A percentile compares a stretch with the other conserved stretches of the same genome.
These are phyloP conservation scores for Peribatodes rhomboidaria DNA, from an alignment of 2,888 invertebrate species.

Conservation along the genomic window DNA sequence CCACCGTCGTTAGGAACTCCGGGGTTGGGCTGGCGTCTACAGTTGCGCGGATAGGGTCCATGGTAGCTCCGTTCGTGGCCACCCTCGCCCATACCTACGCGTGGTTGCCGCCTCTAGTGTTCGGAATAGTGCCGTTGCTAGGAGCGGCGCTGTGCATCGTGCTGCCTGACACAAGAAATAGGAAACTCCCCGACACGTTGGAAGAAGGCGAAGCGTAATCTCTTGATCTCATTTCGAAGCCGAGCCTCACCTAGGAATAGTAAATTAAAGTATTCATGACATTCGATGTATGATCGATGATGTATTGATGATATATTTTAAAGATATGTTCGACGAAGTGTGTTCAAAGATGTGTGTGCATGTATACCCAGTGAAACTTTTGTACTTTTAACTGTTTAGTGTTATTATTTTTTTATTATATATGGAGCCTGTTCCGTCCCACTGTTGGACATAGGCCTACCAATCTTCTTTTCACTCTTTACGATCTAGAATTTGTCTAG, in stretches of 20 bases:
- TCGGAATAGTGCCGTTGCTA: slow-evolving; percentile 89
- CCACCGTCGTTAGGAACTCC: slow-evolving; percentile 95
- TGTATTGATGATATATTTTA: slow-evolving; percentile 29
- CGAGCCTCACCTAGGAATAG: slow-evolving; percentile 40
- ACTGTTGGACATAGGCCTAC: too few species aligned
- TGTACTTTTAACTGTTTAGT: background rate
- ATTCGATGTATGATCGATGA: slow-evolving; percentile 29
- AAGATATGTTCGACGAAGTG: slow-evolving; percentile 39
- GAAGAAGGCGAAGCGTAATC: slow-evolving; percentile 90
- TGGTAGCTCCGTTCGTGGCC: slow-evolving; percentile 93
- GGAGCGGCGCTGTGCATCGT: slow-evolving; percentile 89
- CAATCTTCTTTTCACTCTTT: too few species aligned
- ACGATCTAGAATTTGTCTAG: too few species aligned
- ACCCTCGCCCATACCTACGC: slow-evolving; percentile 84
- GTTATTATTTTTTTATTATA: too few species aligned
- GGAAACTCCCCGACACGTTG: slow-evolving; percentile 92
- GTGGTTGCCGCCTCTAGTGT: slow-evolving; percentile 90
- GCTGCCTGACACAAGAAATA: slow-evolving; percentile 93
- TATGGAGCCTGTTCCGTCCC: too few species aligned
- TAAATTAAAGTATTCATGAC: slow-evolving; percentile 51
- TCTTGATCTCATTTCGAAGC: slow-evolving; percentile 28
- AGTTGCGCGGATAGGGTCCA: slow-evolving; percentile 94
- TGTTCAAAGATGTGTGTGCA: slow-evolving; percentile 16
- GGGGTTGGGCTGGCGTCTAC: slow-evolving; percentile 95
- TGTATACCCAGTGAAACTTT: background rate